These are phyloP conservation scores for Atta colombica DNA, from an alignment of 1,140 invertebrate genomes.

Conservation along the genomic window DNA sequence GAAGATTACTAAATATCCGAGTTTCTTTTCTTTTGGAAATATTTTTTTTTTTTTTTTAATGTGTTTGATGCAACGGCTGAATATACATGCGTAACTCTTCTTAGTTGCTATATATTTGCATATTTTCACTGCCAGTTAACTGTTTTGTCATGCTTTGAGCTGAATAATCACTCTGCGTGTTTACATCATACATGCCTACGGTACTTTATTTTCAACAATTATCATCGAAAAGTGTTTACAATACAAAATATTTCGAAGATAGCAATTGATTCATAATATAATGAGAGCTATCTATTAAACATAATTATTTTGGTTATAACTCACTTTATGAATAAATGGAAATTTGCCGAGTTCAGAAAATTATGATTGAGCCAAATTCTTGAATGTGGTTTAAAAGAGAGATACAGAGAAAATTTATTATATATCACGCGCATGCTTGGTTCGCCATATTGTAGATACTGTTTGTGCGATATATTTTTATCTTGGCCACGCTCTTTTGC, in stretches of 20 bases:
- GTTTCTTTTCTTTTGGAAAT: neutral
- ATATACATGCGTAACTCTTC: neutral
- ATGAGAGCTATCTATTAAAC: neutral
- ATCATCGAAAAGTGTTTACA: neutral
- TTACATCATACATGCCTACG: neutral
- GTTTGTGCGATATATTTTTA: conserved; percentile 22
- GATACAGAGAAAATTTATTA: neutral
- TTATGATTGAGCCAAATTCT: neutral
- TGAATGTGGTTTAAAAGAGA: neutral
- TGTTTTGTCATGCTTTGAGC: neutral
- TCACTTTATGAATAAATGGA: neutral
- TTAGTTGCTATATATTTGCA: neutral
- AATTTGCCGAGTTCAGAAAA: neutral
- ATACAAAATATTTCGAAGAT: neutral
- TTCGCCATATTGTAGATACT: neutral
- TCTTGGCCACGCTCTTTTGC: conserved; percentile 6
- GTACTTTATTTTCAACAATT: neutral
- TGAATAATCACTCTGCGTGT: neutral
- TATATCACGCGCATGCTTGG: neutral
- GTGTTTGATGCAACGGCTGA: neutral
- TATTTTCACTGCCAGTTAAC: neutral
- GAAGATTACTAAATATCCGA: neutral
- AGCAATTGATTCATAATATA: neutral
- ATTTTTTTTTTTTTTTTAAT: neutral
- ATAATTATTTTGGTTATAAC: neutral